Evolutionary conservation across 2,113 vertebrate species (phyloP).

Genomic region (Phyllostomus discolor): DNA sequence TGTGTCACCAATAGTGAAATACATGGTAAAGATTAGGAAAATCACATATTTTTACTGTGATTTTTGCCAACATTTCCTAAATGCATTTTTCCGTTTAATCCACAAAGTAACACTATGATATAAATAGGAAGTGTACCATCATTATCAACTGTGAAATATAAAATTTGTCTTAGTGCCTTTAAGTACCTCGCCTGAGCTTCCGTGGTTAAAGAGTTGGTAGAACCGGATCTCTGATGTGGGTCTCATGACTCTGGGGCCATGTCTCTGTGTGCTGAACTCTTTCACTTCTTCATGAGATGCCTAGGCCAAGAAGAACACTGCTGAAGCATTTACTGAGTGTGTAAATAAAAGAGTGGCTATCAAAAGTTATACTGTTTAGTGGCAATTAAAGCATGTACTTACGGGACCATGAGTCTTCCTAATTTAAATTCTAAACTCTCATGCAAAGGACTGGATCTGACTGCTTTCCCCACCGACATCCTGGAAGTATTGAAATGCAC

Average conservation of each 20-base stretch:
- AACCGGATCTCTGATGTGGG: background rate
- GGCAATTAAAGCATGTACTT: background rate
- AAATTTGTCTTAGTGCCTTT: background rate
- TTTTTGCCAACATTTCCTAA: background rate
- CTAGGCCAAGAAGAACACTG: background rate
- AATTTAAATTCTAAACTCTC: background rate
- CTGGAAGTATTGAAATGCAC: background rate
- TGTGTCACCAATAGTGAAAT: background rate
- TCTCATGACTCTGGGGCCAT: background rate
- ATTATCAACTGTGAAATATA: background rate
- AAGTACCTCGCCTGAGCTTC: background rate
- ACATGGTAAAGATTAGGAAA: background rate
- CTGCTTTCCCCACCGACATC: background rate
- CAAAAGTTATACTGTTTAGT: background rate
- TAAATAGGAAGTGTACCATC: background rate
- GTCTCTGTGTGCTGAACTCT: background rate
- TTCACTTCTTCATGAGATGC: background rate
- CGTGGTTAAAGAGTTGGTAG: background rate
- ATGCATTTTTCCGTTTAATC: background rate
- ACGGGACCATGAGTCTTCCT: background rate
- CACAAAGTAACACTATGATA: background rate
- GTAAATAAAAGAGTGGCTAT: background rate
- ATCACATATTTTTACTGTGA: background rate
- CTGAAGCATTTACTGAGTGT: background rate
- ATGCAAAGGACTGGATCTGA: background rate